These are phyloP conservation scores for Ischnus inquisitorius DNA, from an alignment of 2,888 invertebrate species.

Conservation along the genomic window DNA sequence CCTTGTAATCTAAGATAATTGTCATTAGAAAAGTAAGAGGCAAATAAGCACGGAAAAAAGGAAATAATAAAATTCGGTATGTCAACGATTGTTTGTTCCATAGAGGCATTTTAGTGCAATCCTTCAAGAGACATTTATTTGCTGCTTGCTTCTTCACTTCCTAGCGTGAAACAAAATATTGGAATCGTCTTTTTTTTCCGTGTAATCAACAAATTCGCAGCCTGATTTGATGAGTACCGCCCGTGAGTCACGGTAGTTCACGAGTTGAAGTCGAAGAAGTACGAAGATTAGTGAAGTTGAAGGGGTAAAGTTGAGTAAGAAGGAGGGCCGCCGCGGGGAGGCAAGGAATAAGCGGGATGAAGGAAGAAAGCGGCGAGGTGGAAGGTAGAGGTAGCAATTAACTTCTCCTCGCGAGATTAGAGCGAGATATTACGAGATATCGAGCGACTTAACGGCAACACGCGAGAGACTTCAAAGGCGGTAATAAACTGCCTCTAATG, in stretches of 20 bases:
- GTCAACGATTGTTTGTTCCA: too few relatives aligned
- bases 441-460: conserved; percentile 85
- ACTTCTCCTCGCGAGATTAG: conserved; percentile 85
- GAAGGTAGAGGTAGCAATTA: conserved; percentile 82
- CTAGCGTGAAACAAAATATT: too few relatives aligned
- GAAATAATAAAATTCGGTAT: too few relatives aligned
- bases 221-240: not conserved
- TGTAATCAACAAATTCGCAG: not conserved
- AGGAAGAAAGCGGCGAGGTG: conserved; percentile 58
- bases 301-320: conserved; percentile 61
- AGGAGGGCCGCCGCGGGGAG: conserved; percentile 38
- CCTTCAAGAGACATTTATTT: too few relatives aligned
- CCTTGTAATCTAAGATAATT: not conserved
- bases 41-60: too few relatives aligned
- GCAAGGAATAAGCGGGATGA: conserved; percentile 41
- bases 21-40: not conserved
- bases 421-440: conserved; percentile 85
- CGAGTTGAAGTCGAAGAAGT: conserved; percentile 53
- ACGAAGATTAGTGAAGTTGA: conserved; percentile 69
- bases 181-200: too few relatives aligned
- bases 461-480: conserved; percentile 85
- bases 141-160: too few relatives aligned
- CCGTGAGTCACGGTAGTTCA: conserved; percentile 67
- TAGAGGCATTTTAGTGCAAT: too few relatives aligned
- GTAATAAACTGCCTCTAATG: conserved; percentile 85